Conservation (phyloP, 1,140 invertebrate genomes). For the Anthonomus grandis region DNA sequence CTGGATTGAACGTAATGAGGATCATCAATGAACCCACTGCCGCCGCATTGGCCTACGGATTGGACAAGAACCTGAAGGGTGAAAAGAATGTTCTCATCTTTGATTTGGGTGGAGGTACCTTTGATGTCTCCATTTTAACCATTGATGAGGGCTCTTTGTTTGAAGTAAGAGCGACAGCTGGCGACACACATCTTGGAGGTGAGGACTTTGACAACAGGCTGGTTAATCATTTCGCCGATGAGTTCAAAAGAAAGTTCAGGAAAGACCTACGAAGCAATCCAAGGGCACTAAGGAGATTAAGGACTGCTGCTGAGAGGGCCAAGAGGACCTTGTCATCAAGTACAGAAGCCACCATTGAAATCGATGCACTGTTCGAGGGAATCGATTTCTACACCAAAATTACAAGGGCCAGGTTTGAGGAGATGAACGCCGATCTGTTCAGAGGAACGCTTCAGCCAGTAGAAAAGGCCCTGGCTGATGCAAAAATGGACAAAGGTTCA, state of each 20-base stretch:
- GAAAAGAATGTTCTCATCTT: slow-evolving; percentile 62
- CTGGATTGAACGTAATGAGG: slow-evolving; percentile 57
- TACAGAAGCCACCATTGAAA: slow-evolving; percentile 67
- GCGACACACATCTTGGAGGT: slow-evolving; percentile 55
- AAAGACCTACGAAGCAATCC: slow-evolving; percentile 51
- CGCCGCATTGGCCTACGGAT: slow-evolving; percentile 74
- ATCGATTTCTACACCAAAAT: slow-evolving; percentile 60
- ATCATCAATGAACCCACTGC: slow-evolving; percentile 75
- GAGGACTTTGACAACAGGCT: slow-evolving; percentile 63
- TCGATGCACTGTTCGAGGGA: slow-evolving; percentile 72
- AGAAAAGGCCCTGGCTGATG: slow-evolving; percentile 67
- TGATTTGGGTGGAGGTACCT: slow-evolving; percentile 62
- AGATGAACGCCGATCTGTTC: slow-evolving; percentile 60
- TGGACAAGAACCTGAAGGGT: slow-evolving; percentile 72
- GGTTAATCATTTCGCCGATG: slow-evolving; percentile 59
- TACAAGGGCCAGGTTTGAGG: slow-evolving; percentile 59
- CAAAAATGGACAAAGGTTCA: slow-evolving; percentile 65
- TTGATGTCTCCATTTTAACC: slow-evolving; percentile 73
- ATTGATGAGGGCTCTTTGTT: slow-evolving; percentile 66
- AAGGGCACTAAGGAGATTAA: slow-evolving; percentile 60
- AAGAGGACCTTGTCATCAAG: slow-evolving; percentile 74
- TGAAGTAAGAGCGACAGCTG: slow-evolving; percentile 65
- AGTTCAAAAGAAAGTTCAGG: slow-evolving; percentile 52
- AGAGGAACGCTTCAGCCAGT: slow-evolving; percentile 56
- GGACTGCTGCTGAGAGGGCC: slow-evolving; percentile 75